Evolutionary conservation across 23 tunicate species (phyloP), one percentile per base, ranked within the genome.

Genomic region (Trididemnum clinides): DNA sequence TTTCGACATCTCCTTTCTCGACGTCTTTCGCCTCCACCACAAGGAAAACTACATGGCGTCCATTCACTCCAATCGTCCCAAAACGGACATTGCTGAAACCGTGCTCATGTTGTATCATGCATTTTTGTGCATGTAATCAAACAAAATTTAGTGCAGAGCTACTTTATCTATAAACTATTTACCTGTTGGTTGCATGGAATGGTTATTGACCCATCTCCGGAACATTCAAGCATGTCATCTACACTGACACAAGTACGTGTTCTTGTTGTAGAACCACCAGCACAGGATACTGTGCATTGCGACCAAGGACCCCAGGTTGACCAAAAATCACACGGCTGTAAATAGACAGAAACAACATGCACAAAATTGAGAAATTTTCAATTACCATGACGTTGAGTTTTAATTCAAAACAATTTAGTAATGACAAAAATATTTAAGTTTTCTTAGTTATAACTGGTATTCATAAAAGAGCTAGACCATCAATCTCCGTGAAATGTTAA

Each of bases 231-330:
- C 4, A 30, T 7, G 4, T 69, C 91, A 26, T 87, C 72, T 0
- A 77, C 91, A 35, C 85, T 81, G 18, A 66, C 71, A 37, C 91
- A 87, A 3, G 77, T 35, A n/a, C 95, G 50, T 23, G 71, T 62
- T 39, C 82, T 49, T 33, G 83, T 80, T 50, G 64, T 57, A 1
- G 36, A 12, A 7, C 95, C 95, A 58, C 95, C 95, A 6, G 77
- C 87, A 36, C 95, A 90, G 27, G 80, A 71, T 1, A 39, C 64
- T n/a, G 50, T 77, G 31, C 87, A 72, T 0, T 37, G 33, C 1
- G 87, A 33, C 86, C 92, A 72, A 4, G 64, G 38, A 28, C 82
- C 64, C 92, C 92, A 73, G 22, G 87, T 12, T 50, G 72, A 54
- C 87, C 83, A 82, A 28, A 6, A 30, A 12, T 79, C 79, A 57